Base-by-base conservation (phyloP, 2,797 vertebrate species). In the Sebastes paucispinis region DNA sequence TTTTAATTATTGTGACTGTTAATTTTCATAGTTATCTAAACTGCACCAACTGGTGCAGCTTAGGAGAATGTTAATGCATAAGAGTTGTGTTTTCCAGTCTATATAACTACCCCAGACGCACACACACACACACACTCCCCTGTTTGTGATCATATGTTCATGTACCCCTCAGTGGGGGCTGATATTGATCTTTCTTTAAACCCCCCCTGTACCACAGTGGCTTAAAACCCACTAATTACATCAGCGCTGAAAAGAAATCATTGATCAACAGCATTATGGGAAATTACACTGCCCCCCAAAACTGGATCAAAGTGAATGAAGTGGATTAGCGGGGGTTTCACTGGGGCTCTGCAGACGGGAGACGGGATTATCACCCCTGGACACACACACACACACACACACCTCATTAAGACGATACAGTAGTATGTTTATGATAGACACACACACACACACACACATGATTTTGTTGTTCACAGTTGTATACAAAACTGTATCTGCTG, bases 161-260 rank as follows among this genome's bases (percentile, higher is more conserved):
- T 75, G 82, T 63, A 65, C 62, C 43, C 71, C 91, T 91, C 89
- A 85, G 72, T 79, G 82, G 85, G 88, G 93, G 95, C 88, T 91
- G 78, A 92, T 95, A 97, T 97, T 91, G 96, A 98, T 97, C 95
- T 95, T 91, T 84, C 93, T 93, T 90, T 94, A 92, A 96, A 36
- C 47, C 81, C 85, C 85, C 13, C 85, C 65, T 14, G 72, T 47
- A 81, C 95, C 91, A 89, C 92, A 93, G 92, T 88, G 84, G 93
- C 95, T 93, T 96, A 95, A 96, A 97, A 92, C 93, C 36, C 94
- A 95, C 97, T 97, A 98, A 98, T 97, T 96, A 95, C 96, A 96
- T 96, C 95, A 89, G 92, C 73, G 93, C 96, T 97, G 97, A 97
- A 97, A 97, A 97, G 96, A 97, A 96, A 96, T 94, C 95, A 97